A percentile compares a stretch with the other conserved stretches of the same genome.
phyloP scores from a whole-genome alignment of 2,888 invertebrate genomes.

The Tipula vernalis region DNA sequence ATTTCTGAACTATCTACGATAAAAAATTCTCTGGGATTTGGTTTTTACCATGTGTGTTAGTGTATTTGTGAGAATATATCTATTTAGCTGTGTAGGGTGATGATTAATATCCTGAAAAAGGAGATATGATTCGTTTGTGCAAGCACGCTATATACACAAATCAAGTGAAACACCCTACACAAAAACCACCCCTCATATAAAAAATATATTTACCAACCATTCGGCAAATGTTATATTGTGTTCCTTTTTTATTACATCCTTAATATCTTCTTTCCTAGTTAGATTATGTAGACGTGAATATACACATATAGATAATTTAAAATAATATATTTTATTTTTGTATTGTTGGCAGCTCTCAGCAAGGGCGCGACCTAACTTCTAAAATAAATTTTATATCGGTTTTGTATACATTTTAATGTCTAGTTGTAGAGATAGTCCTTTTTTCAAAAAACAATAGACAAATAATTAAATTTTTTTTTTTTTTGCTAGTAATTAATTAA shows the following conservation, averaged over 20 bases:
- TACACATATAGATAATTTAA: not conserved
- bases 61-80: not conserved
- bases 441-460: not conserved
- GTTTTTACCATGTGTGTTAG: not conserved
- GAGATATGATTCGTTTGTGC: not conserved
- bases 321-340: not conserved
- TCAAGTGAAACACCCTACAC: not conserved
- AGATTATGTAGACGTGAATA: not conserved
- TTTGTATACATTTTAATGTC: not conserved
- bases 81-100: not conserved
- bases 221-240: not conserved
- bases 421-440: not conserved
- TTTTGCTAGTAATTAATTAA: not conserved
- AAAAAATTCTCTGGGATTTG: not conserved
- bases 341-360: not conserved
- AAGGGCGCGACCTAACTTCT: slow-evolving; percentile 9
- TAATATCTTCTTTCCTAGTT: not conserved
- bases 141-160: not conserved
- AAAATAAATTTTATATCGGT: not conserved
- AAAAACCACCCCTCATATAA: not conserved
- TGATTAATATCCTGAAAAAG: not conserved
- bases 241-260: not conserved
- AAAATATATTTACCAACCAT: not conserved
- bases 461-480: not conserved
- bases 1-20: too few species aligned